phyloP scores from a whole-genome alignment of 2,113 vertebrate genomes.

The Larimichthys polyactis region DNA sequence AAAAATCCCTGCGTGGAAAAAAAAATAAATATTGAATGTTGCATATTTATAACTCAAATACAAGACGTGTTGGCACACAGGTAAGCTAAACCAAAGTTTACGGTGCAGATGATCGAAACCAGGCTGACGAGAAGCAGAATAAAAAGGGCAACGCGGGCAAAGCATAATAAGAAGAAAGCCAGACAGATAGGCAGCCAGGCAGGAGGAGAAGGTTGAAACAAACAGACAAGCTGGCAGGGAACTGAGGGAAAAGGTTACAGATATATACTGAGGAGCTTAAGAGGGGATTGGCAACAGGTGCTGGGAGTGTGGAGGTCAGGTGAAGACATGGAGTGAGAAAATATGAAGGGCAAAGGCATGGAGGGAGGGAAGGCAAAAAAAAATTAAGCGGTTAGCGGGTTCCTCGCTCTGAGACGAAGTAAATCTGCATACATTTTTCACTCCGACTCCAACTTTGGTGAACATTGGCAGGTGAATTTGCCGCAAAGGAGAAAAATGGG shows the following conservation, averaged over 20 bases:
- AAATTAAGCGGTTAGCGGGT: not conserved
- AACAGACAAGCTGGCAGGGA: not conserved
- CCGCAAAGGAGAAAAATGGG: too few relatives aligned
- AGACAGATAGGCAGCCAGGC: not conserved
- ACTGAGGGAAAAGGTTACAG: not conserved
- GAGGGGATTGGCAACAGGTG: constrained; percentile 11
- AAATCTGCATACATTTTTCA: not conserved
- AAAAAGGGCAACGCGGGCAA: not conserved
- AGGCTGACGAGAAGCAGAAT: not conserved
- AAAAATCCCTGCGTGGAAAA: not conserved
- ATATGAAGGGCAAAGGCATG: not conserved
- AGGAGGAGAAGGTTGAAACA: too few relatives aligned
- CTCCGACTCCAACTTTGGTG: not conserved
- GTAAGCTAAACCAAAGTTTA: not conserved
- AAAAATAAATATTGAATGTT: not conserved
- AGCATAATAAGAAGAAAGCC: constrained; percentile 1
- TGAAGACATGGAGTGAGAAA: constrained; percentile 4
- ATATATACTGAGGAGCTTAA: not conserved
- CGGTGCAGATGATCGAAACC: not conserved
- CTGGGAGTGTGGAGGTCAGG: constrained; percentile 17
- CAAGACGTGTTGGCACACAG: not conserved
- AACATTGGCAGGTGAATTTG: not conserved
- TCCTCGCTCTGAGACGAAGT: not conserved
- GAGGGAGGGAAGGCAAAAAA: not conserved
- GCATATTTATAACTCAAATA: not conserved